These are phyloP conservation scores for Nylanderia fulva DNA, from an alignment of 1,140 invertebrate species.

Conservation along the genomic window DNA sequence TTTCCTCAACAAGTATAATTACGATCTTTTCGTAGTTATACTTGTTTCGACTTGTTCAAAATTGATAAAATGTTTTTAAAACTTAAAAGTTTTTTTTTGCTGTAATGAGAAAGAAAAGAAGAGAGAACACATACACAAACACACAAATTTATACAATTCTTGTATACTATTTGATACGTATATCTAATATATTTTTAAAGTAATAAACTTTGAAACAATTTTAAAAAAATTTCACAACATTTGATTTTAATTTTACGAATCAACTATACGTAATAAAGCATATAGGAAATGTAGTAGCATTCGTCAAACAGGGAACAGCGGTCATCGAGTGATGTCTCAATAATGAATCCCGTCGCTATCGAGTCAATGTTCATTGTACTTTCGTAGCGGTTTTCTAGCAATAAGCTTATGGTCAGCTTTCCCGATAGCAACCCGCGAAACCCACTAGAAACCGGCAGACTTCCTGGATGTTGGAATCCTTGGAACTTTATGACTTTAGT, in stretches of 20 bases:
- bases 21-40: too few relatives aligned
- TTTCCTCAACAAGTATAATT: background rate
- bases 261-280: background rate
- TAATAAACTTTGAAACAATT: too few relatives aligned
- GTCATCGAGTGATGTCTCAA: background rate
- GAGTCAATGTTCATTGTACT: conserved; percentile 27
- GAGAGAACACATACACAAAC: too few relatives aligned
- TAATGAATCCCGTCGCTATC: conserved; percentile 1
- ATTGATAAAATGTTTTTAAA: too few relatives aligned
- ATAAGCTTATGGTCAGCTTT: background rate
- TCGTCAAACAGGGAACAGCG: background rate
- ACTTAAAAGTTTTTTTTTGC: too few relatives aligned
- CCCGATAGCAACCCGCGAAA: conserved; percentile 11
- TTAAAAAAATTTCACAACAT: too few relatives aligned
- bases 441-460: background rate
- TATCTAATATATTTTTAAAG: too few relatives aligned
- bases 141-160: too few relatives aligned
- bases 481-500: conserved; percentile 34
- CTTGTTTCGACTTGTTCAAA: too few relatives aligned
- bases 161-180: too few relatives aligned
- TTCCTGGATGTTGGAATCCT: conserved; percentile 54
- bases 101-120: too few relatives aligned
- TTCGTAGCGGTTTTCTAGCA: conserved; percentile 41
- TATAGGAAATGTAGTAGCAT: background rate
- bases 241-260: too few relatives aligned